Evolutionary conservation across 2,113 vertebrate species (phyloP).

Genomic region (Alligator sinensis): DNA sequence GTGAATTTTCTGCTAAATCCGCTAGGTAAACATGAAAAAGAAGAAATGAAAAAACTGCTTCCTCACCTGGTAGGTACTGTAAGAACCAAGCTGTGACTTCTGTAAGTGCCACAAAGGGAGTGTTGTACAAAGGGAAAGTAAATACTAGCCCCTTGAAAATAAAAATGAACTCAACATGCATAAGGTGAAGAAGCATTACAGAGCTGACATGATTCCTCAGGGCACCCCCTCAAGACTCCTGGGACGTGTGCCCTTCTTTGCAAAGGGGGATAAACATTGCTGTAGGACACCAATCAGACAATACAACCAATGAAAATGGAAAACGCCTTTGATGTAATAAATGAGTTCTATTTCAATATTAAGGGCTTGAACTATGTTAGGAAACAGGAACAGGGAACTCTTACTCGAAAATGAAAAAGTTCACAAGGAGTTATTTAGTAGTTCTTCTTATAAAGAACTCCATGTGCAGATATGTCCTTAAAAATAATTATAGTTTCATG

Average conservation of each 20-base stretch:
- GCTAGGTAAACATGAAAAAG: conserved; percentile 30
- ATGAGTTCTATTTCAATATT: neutral
- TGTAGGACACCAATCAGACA: no score
- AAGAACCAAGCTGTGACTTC: neutral
- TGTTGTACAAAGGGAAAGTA: neutral
- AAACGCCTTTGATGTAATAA: neutral
- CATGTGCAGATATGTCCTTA: neutral
- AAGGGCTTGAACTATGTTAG: neutral
- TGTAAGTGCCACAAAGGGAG: neutral
- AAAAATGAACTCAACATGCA: neutral
- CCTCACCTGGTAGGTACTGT: neutral
- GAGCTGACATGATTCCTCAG: neutral
- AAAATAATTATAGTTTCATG: neutral
- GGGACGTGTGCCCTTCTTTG: neutral
- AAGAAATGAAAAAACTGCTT: neutral
- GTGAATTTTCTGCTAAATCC: conserved; percentile 69
- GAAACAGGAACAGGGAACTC: neutral
- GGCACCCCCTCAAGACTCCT: neutral
- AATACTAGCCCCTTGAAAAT: neutral
- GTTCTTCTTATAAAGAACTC: neutral
- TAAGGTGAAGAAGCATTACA: neutral
- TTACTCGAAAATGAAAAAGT: neutral
- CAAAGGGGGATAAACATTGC: no score
- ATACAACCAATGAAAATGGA: neutral
- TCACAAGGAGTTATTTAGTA: neutral